A percentile compares a stretch with the other conserved stretches of the same genome.
Conservation (phyloP, 2,888 invertebrate genomes). For the Drosophila sordidapex region DNA sequence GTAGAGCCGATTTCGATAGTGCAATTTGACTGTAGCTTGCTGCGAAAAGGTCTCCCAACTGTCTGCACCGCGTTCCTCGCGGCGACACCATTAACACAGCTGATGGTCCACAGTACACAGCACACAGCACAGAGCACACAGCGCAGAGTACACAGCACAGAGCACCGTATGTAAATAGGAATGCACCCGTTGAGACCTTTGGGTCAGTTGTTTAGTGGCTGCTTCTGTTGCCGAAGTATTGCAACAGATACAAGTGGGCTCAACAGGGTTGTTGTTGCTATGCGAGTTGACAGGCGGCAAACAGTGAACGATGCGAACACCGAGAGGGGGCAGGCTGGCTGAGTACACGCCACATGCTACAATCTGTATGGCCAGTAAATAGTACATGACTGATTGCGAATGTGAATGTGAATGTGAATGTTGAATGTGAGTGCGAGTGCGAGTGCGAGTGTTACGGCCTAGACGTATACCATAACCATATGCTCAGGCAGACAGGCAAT, state of each 20-base stretch:
- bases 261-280: constrained; percentile 25
- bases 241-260: constrained; percentile 49
- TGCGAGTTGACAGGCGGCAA: constrained; percentile 37
- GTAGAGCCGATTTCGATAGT: constrained; percentile 17
- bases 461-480: constrained; percentile 18
- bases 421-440: neutral
- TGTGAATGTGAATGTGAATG: neutral
- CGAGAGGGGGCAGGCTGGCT: neutral
- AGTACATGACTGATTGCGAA: constrained; percentile 8
- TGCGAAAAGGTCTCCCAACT: constrained; percentile 33
- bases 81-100: constrained; percentile 50
- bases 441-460: constrained; percentile 10
- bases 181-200: constrained; percentile 46
- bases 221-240: constrained; percentile 26
- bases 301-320: constrained; percentile 17
- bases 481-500: constrained; percentile 10
- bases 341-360: constrained; percentile 51
- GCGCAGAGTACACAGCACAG: constrained; percentile 2
- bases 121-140: neutral
- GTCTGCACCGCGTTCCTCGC: constrained; percentile 10
- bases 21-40: constrained; percentile 37
- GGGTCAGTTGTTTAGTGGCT: constrained; percentile 63
- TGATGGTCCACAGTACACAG: constrained; percentile 36
- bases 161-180: constrained; percentile 17
- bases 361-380: constrained; percentile 36